Evolutionary conservation across 2,113 vertebrate genomes (phyloP).

Genomic region (Merops nubicus): DNA sequence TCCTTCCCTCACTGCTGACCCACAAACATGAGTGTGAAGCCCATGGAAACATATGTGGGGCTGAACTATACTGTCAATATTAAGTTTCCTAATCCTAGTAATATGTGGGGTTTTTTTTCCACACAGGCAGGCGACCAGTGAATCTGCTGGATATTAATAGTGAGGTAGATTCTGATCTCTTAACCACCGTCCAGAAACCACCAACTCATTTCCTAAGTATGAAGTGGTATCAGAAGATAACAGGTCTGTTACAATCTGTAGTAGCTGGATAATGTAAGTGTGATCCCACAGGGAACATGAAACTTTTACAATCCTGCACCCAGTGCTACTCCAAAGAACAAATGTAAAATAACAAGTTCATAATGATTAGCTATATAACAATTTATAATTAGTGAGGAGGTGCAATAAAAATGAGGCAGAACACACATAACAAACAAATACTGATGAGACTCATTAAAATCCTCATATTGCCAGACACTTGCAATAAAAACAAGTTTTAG

Average conservation of each 20-base stretch:
- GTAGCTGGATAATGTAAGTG: too few relatives aligned
- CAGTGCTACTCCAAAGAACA: neutral
- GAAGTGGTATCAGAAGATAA: neutral
- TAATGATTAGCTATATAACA: neutral
- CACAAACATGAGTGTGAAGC: neutral
- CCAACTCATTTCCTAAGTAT: neutral
- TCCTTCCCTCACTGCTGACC: neutral
- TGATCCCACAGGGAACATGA: neutral
- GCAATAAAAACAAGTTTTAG: constrained; percentile 9
- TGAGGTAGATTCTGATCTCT: too few relatives aligned
- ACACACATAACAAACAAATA: constrained; percentile 16
- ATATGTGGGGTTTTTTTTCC: too few relatives aligned
- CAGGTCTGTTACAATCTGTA: neutral
- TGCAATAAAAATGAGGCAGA: neutral
- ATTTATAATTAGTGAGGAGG: neutral
- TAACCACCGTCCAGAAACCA: neutral
- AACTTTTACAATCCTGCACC: neutral
- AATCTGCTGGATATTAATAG: too few relatives aligned
- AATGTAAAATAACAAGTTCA: neutral
- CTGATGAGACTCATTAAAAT: constrained; percentile 8
- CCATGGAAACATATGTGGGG: neutral
- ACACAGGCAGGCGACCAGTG: too few relatives aligned
- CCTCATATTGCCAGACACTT: neutral
- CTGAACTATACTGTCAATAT: too few relatives aligned
- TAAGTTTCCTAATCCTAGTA: too few relatives aligned